These are phyloP conservation scores for Xenopus petersii DNA, from an alignment of 2,797 vertebrate species.

Conservation along the genomic window DNA sequence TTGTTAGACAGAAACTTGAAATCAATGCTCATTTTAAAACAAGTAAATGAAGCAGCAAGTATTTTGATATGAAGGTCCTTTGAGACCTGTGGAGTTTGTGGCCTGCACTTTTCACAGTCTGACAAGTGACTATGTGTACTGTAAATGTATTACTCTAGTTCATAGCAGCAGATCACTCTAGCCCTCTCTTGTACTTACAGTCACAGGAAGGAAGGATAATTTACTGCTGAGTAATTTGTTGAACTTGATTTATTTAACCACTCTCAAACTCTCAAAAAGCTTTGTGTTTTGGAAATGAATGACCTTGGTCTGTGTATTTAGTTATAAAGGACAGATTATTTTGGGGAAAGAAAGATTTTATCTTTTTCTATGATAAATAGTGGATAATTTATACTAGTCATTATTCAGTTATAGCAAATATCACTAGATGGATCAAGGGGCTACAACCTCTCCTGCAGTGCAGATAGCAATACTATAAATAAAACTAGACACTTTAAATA, in stretches of 20 bases:
- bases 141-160: conserved; percentile 62
- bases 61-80: conserved; percentile 43
- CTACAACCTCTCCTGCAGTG: conserved; percentile 19
- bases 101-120: conserved; percentile 57
- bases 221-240: conserved; percentile 63
- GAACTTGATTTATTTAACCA: conserved; percentile 61
- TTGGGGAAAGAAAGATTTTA: conserved; percentile 47
- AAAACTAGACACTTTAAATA: conserved; percentile 40
- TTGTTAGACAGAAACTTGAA: background rate
- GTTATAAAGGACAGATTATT: conserved; percentile 48
- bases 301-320: conserved; percentile 65
- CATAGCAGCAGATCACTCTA: conserved; percentile 51
- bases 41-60: conserved; percentile 17
- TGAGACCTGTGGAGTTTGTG: conserved; percentile 52
- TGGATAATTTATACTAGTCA: conserved; percentile 41
- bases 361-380: conserved; percentile 34
- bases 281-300: conserved; percentile 54
- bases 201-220: conserved; percentile 56
- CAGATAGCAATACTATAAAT: conserved; percentile 25
- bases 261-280: conserved; percentile 54
- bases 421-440: conserved; percentile 28
- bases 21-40: background rate
- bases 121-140: conserved; percentile 58
- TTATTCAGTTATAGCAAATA: conserved; percentile 37
- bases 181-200: conserved; percentile 52